Conservation (phyloP, 1,140 invertebrate species). For the Drosophila nigromelanica region DNA sequence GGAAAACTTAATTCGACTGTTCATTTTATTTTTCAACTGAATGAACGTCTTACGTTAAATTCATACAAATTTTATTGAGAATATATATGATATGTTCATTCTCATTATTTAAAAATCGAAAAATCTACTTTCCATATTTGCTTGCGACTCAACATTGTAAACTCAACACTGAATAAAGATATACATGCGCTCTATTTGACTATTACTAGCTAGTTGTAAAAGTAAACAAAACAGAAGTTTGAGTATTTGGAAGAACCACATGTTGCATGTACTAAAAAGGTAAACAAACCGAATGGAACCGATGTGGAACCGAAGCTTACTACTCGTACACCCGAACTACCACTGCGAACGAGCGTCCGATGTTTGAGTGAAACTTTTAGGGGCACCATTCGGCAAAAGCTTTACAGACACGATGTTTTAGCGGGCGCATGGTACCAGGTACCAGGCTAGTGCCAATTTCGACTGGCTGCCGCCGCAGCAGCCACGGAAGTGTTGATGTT, state of each 20-base stretch:
- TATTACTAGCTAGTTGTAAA: background rate
- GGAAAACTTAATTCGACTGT: slow-evolving; percentile 42
- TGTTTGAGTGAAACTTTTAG: slow-evolving; percentile 66
- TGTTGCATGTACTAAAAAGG: slow-evolving; percentile 57
- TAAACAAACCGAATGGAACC: slow-evolving; percentile 70
- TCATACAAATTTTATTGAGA: no score
- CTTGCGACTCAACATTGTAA: background rate
- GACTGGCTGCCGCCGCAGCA: slow-evolving; percentile 38
- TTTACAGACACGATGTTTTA: slow-evolving; percentile 35
- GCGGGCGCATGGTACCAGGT: background rate
- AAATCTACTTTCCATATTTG: no score
- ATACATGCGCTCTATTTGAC: background rate
- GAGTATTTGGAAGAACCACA: slow-evolving; percentile 35
- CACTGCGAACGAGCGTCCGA: slow-evolving; percentile 27
- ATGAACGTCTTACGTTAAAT: no score
- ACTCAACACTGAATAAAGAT: background rate
- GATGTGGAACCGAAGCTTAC: slow-evolving; percentile 12
- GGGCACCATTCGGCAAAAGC: slow-evolving; percentile 50
- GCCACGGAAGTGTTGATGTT: slow-evolving; percentile 55
- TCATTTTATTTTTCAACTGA: slow-evolving; percentile 23
- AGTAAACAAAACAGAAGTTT: slow-evolving; percentile 17
- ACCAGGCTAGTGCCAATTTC: slow-evolving; percentile 32
- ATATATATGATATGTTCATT: no score
- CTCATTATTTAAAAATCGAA: no score
- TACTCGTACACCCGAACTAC: slow-evolving; percentile 19